These are phyloP conservation scores for Apodemus agrarius DNA, from an alignment of 2,797 vertebrate species.

Conservation along the genomic window DNA sequence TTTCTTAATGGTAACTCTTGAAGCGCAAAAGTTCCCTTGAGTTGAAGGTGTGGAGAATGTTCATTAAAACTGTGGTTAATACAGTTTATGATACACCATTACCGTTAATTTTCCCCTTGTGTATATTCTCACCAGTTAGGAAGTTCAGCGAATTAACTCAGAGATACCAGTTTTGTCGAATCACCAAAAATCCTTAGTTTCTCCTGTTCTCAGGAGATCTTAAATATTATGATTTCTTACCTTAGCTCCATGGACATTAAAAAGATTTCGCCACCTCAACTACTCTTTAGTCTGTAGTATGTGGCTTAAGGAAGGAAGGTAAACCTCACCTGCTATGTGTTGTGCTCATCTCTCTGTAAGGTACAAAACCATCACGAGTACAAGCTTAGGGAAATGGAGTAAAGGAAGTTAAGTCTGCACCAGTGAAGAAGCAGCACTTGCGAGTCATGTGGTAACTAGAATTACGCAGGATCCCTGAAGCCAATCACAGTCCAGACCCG, in stretches of 20 bases:
- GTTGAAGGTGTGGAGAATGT: background rate
- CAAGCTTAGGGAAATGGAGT: background rate
- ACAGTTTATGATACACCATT: background rate
- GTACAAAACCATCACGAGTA: background rate
- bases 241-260: constrained; percentile 2
- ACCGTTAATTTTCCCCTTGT: background rate
- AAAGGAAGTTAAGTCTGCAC: background rate
- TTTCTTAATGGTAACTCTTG: constrained; percentile 33
- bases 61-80: constrained; percentile 23
- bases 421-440: background rate
- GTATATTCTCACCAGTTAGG: background rate
- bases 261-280: background rate
- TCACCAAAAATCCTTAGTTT: background rate
- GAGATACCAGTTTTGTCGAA: constrained; percentile 28
- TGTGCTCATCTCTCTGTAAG: background rate
- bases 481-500: background rate
- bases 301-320: background rate
- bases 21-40: background rate
- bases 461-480: background rate
- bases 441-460: background rate
- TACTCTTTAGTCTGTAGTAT: background rate
- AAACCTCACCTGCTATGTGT: background rate
- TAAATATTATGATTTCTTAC: background rate
- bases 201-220: background rate
- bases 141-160: constrained; percentile 36